A percentile compares a stretch with the other conserved stretches of the same genome.
These are phyloP conservation scores for Acipenser ruthenus DNA, from an alignment of 2,797 vertebrate genomes.

Conservation along the genomic window DNA sequence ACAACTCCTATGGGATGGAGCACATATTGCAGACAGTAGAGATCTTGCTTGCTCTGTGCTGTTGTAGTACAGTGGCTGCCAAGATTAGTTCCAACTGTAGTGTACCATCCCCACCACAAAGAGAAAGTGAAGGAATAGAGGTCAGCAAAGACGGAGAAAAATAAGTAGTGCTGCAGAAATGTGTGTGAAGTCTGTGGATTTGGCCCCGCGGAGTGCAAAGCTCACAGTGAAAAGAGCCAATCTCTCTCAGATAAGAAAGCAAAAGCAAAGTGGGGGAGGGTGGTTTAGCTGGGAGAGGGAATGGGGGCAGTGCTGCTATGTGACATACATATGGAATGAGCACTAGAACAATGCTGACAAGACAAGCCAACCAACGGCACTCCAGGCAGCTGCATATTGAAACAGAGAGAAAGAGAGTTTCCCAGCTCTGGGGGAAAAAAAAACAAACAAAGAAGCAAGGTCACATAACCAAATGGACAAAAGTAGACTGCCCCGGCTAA, in stretches of 20 bases:
- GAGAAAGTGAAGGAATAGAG: conserved; percentile 18
- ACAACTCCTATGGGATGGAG: conserved; percentile 14
- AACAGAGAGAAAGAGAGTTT: conserved; percentile 30
- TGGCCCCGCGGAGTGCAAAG: conserved; percentile 16
- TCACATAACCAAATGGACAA: conserved; percentile 23
- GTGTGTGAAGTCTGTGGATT: conserved; percentile 34
- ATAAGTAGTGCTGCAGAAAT: too few relatives aligned
- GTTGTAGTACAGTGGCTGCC: conserved; percentile 44
- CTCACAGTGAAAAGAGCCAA: conserved; percentile 27
- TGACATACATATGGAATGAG: conserved; percentile 72
- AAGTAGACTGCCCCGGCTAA: conserved; percentile 21
- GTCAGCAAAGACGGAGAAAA: conserved; percentile 15
- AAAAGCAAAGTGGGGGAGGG: conserved; percentile 27
- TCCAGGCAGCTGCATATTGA: conserved; percentile 52
- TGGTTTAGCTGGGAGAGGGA: conserved; percentile 3
- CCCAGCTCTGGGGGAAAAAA: conserved; percentile 34
- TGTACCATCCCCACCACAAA: conserved; percentile 14
- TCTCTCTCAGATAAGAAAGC: conserved; percentile 26
- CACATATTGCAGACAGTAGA: background rate
- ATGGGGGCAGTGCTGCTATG: conserved; percentile 47
- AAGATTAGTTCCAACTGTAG: conserved; percentile 41
- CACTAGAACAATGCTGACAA: conserved; percentile 63
- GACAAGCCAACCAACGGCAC: conserved; percentile 46
- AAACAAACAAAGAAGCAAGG: conserved; percentile 20
- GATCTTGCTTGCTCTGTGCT: conserved; percentile 47